Percentiles rank a stretch among this genome's conserved stretches.
phyloP scores from a whole-genome alignment of 2,113 vertebrate genomes.

The Upupa epops region DNA sequence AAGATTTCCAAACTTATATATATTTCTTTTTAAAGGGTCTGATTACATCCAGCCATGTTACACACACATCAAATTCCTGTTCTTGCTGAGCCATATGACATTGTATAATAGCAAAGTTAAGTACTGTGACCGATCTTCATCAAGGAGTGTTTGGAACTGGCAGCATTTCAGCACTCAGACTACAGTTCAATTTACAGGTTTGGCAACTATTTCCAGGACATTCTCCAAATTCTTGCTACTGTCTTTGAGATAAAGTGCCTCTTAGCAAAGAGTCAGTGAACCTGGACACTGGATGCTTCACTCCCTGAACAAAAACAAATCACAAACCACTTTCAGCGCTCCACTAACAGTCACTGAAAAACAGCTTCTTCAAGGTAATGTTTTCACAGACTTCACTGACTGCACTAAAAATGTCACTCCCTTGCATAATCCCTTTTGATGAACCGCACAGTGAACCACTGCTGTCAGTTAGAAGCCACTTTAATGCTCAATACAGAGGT shows the following conservation, averaged over 20 bases:
- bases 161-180: slow-evolving; percentile 34
- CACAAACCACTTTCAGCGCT: slow-evolving; percentile 17
- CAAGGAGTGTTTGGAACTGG: slow-evolving; percentile 40
- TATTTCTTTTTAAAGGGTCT: background rate
- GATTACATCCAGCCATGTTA: slow-evolving; percentile 2
- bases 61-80: background rate
- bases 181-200: slow-evolving; percentile 56
- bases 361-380: slow-evolving; percentile 24
- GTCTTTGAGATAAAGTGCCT: slow-evolving; percentile 51
- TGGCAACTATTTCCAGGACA: slow-evolving; percentile 42
- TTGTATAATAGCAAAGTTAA: slow-evolving; percentile 20
- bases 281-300: background rate
- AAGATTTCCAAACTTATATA: background rate
- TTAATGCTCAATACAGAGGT: background rate
- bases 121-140: slow-evolving; percentile 41
- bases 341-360: slow-evolving; percentile 12
- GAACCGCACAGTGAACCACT: background rate
- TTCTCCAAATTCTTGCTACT: slow-evolving; percentile 44
- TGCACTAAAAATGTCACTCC: slow-evolving; percentile 20
- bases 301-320: slow-evolving; percentile 49
- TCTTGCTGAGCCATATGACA: background rate
- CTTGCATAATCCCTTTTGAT: slow-evolving; percentile 40
- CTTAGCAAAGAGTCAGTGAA: slow-evolving; percentile 39
- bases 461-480: background rate
- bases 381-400: background rate